phyloP scores from a whole-genome alignment of 2,888 invertebrate genomes.

The Cerceris rybyensis region DNA sequence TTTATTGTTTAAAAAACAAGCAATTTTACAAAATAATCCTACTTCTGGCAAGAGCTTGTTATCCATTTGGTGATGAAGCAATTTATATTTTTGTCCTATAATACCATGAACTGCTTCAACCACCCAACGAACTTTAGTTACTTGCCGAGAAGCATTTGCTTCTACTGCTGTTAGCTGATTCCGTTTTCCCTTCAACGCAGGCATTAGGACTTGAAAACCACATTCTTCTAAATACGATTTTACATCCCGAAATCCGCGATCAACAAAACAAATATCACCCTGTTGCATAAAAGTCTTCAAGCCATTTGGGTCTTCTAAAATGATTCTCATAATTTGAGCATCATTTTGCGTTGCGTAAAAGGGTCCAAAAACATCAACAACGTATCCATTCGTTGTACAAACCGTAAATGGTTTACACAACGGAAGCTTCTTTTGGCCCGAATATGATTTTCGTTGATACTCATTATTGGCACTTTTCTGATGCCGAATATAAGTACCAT shows the following conservation, averaged over 20 bases:
- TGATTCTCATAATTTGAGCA: constrained; percentile 60
- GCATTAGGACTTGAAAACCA: not conserved
- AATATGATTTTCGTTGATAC: constrained; percentile 57
- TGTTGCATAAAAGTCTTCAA: constrained; percentile 45
- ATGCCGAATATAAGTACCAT: constrained; percentile 58
- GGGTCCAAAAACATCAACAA: constrained; percentile 54
- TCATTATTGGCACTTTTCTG: constrained; percentile 58
- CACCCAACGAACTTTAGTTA: constrained; percentile 17
- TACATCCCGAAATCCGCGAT: constrained; percentile 62
- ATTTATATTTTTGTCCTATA: constrained; percentile 55
- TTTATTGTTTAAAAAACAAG: not conserved
- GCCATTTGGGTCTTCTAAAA: constrained; percentile 52
- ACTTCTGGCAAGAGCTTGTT: not conserved
- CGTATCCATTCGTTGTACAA: constrained; percentile 61
- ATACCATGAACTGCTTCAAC: constrained; percentile 63
- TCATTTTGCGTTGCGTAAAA: constrained; percentile 53
- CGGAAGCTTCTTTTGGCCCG: constrained; percentile 63
- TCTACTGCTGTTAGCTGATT: constrained; percentile 54
- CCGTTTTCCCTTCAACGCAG: constrained; percentile 53
- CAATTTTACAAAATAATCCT: not conserved
- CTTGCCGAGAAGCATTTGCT: constrained; percentile 55
- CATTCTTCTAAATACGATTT: constrained; percentile 39
- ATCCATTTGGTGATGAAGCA: not conserved
- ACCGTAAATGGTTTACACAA: constrained; percentile 68
- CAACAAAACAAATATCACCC: constrained; percentile 37